Base-by-base conservation (phyloP, 2,113 vertebrate genomes). In the Damaliscus lunatus region DNA sequence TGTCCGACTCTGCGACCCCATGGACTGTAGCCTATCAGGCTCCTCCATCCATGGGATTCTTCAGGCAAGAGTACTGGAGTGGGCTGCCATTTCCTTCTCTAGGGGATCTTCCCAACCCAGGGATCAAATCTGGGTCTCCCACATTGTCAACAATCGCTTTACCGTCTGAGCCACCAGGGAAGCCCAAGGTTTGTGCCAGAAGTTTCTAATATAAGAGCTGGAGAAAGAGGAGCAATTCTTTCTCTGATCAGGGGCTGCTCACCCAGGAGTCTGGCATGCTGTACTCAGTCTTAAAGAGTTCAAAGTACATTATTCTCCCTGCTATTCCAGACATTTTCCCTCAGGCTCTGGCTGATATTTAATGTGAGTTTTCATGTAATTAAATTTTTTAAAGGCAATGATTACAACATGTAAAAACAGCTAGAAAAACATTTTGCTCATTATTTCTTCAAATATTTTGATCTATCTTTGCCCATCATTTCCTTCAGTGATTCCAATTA, bases 391-490 rank as follows among this genome's bases (percentile, higher is more conserved):
- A 48, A 84, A 88, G 23, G 91, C 33, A 64, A 11, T 78, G 27
- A 77, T 60, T 52, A 71, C 87, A 96, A 91, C 25, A 62, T 81
- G 13, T 80, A 82, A 62, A 88, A 88, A 33, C 16, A 17, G 1
- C 27, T 60, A 78, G 40, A 52, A 96, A 90, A 80, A 5, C 5
- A 74, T 74, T 86, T 90, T 59, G 50, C 17, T 78, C 15, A 64
- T 92, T 94, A 23, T 64, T 64, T 90, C 27, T 62, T 89, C n/a
- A 89, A 81, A 84, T 86, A 43, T 17, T 29, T 36, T 64, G 46
- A 80, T 71, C 23, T n/a, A 3, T 82, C 52, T 92, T 52, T 23
- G 6, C 17, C 14, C 17, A 1, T 43, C 7, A 31, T 77, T 60
- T 88, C n/a, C 67, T 96, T 81, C 53, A 60, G 25, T 82, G 53